Evolutionary conservation across 2,797 vertebrate species (phyloP).

Genomic region (Fundulus diaphanus): DNA sequence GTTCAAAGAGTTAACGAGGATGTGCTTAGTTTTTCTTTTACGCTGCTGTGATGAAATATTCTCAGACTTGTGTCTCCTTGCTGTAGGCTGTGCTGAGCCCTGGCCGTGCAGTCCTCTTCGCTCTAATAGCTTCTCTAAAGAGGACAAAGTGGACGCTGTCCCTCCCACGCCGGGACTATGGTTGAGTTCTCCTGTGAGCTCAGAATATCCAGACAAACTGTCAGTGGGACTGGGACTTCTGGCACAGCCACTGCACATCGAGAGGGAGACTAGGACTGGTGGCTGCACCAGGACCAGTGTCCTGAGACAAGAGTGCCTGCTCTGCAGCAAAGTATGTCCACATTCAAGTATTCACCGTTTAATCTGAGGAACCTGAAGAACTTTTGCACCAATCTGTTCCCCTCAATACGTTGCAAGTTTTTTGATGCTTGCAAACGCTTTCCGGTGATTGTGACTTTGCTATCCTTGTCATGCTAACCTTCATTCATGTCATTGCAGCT

Average conservation of each 20-base stretch:
- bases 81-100: constrained; percentile 38
- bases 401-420: not conserved
- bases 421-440: not conserved
- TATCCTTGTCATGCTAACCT: not conserved
- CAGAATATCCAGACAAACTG: constrained; percentile 48
- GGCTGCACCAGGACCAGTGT: constrained; percentile 34
- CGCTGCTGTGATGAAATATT: no score
- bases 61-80: not conserved
- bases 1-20: no score
- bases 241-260: constrained; percentile 30
- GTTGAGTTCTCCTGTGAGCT: constrained; percentile 26
- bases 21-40: no score
- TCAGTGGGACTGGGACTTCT: constrained; percentile 26
- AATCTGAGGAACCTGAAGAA: not conserved
- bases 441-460: not conserved
- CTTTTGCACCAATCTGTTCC: not conserved
- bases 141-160: constrained; percentile 8
- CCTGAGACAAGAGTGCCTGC: constrained; percentile 52
- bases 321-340: constrained; percentile 70
- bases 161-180: constrained; percentile 10
- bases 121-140: constrained; percentile 1
- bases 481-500: constrained; percentile 51
- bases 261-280: constrained; percentile 47
- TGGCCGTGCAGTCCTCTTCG: constrained; percentile 16
- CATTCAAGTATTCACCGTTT: not conserved